Base-by-base conservation (phyloP, 2,797 vertebrate genomes). In the Todus mexicanus region DNA sequence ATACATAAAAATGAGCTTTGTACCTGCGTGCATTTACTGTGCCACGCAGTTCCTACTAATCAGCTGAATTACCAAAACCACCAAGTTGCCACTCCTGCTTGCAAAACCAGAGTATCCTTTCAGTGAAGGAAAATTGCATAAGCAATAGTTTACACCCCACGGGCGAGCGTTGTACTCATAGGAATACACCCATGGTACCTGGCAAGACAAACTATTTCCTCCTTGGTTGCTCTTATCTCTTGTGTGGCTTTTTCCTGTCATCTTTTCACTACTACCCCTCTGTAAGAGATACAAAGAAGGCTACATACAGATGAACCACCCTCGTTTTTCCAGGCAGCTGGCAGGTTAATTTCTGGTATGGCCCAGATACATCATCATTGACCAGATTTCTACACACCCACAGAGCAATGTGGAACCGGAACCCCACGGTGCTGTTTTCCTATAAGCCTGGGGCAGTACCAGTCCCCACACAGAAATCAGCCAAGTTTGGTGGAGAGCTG, bases 321-420 rank as follows among this genome's bases (percentile, higher is more conserved):
- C 7, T 42, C 21, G 6, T 60, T 84, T 68, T 71, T 78, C 53
- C 60, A 85, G 10, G 42, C 10, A 63, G 35, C 12, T 25, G 15
- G 14, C 15, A 79, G 59, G 23, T 38, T 61, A n/a, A 50, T 38
- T 72, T 56, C 76, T 65, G 60, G 27, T 48, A 86, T 40, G 43
- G 73, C 20, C 21, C 7, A 12, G 25, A 42, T 45, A 57, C 1
- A 0, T 4, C 25, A 37, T 33, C 59, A 70, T 0, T 43, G 65
- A 57, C 20, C 38, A 33, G 60, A 26, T 25, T 59, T 43, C 69
- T 33, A 54, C 18, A 61, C 15, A 56, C 19, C 5, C 27, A 23
- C 1, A 2, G 11, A 68, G 33, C 6, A 3, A 54, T 4, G 35
- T 1, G 3, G 69, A 90, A 66, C 35, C 6, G 2, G 23, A 92